Evolutionary conservation across 2,888 invertebrate species (phyloP), one percentile per base, ranked within the genome.

Genomic region (Camponotus fellah): DNA sequence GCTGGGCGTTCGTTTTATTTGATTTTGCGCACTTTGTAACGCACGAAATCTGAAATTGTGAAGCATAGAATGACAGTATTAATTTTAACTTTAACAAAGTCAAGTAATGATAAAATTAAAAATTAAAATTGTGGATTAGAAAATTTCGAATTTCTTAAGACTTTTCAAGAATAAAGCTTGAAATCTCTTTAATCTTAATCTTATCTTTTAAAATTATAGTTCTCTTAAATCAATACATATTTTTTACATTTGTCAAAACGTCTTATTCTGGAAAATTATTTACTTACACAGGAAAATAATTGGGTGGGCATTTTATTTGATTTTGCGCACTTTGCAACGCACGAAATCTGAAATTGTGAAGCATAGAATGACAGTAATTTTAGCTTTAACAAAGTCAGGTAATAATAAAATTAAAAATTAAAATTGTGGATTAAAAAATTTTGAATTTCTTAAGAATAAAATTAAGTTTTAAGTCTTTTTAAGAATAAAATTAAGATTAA

Each of bases 11-110:
- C 9, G 17, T 12, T n/a, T n/a, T 26, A 10, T 5, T 21, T 12
- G 56, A 65, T 10, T n/a, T 60, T 82, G 84, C 88, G 86, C 32
- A 68, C 3, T n/a, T 21, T 6, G 3, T 4, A 9, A 14, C 17
- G 84, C 88, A 86, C 58, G 69, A 5, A 21, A 56, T 83, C 82
- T n/a, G 8, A 85, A 86, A 4, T 32, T 37, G 12, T 4, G 12
- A 17, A 2, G 21, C 40, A 66, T 21, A 8, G 17, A 58, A 58
- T 34, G 46, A 0, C 4, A n/a, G 0, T 3, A 9, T 26, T 62
- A 68, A 26, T 4, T 26, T 14, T 53, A n/a, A 2, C n/a, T 53
- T n/a, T 53, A 53, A 6, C 26, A 53, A 53, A 8, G 2, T 0
- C 6, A 53, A 2, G n/a, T 8, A n/a, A n/a, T 17, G n/a, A 6